Base-by-base conservation (phyloP, 2,797 vertebrate genomes). In the Kryptopterus vitreolus region DNA sequence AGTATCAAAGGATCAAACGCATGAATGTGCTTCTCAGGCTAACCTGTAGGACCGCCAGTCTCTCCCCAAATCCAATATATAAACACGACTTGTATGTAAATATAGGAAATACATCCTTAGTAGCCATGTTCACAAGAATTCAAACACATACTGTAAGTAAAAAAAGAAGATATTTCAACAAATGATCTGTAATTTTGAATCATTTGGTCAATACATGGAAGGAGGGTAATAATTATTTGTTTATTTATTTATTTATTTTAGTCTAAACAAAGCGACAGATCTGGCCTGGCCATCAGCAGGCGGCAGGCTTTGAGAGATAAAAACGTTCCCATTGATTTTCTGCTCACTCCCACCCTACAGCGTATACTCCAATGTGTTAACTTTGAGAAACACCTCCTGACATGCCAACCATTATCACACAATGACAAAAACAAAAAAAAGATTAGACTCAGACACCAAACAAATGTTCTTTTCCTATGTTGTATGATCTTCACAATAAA, bases 271-370 rank as follows among this genome's bases (percentile, higher is more conserved):
- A 66, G 81, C 71, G 53, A 24, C 24, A 46, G 43, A 59, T 65
- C 76, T 79, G 58, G 16, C 15, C 10, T 55, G 72, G 55, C 50
- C 69, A 81, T 75, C 71, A 74, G 75, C 76, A 68, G 65, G 48
- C 68, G 20, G 71, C 68, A 76, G 76, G 65, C 61, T 59, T 72
- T 77, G 71, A 80, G 66, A 88, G 77, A 48, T 85, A 76, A 85
- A n/a, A 85, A 80, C 62, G 24, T 31, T 81, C 35, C 73, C 69
- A 81, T 83, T 79, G 55, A 78, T 86, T 78, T n/a, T 86, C 29
- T 81, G 77, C 69, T 69, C n/a, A 48, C 48, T 81, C 79, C 31
- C 81, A 74, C 74, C 79, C 57, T 72, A 35, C 75, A 59, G 76
- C 72, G 79, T 59, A 53, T 72, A 58, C 52, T 63, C 70, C 79